phyloP scores from a whole-genome alignment of 2,797 vertebrate genomes.

The Thunnus albacares region DNA sequence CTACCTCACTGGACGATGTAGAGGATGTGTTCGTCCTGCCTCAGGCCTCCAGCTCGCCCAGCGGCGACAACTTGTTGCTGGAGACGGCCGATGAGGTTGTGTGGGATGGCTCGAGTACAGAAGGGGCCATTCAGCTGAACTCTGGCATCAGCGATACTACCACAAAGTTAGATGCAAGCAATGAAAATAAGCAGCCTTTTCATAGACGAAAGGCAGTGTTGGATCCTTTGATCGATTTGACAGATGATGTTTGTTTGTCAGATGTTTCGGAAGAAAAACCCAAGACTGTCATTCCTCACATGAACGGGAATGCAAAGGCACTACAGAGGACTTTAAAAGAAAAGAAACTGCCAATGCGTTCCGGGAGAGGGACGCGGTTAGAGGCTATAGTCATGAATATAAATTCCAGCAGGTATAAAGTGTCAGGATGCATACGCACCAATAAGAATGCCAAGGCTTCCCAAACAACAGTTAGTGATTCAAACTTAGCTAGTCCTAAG shows the following conservation, averaged over 20 bases:
- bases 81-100: conserved; percentile 40
- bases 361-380: conserved; percentile 80
- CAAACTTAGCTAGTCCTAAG: conserved; percentile 19
- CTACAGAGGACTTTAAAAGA: conserved; percentile 68
- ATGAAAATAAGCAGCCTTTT: conserved; percentile 37
- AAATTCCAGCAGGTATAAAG: conserved; percentile 80
- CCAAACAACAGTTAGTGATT: conserved; percentile 16
- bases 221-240: conserved; percentile 63
- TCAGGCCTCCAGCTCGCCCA: conserved; percentile 80
- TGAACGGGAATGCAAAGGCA: conserved; percentile 69
- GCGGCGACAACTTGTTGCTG: conserved; percentile 56
- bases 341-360: conserved; percentile 80
- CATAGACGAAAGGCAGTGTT: conserved; percentile 28
- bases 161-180: conserved; percentile 47
- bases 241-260: conserved; percentile 52
- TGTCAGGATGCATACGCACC: conserved; percentile 67
- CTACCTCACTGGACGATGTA: conserved; percentile 76
- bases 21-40: conserved; percentile 80
- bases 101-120: conserved; percentile 46
- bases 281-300: conserved; percentile 48
- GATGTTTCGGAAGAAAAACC: conserved; percentile 51
- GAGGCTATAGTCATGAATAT: conserved; percentile 87
- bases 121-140: conserved; percentile 43
- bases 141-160: conserved; percentile 29
- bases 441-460: conserved; percentile 65